Conservation (phyloP, 2,797 vertebrate species). For the Malurus splendens region DNA sequence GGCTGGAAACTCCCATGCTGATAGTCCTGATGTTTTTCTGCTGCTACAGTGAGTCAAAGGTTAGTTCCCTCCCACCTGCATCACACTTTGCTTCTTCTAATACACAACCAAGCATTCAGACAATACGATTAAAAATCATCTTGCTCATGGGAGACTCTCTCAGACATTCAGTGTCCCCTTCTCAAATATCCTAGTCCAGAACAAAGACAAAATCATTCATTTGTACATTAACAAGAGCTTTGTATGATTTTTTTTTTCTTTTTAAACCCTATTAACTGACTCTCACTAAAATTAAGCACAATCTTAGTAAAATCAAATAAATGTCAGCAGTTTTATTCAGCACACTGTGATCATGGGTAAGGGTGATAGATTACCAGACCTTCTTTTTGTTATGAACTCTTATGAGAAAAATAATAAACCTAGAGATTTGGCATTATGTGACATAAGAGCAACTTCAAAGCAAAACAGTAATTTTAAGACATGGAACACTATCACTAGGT, state of each 20-base stretch:
- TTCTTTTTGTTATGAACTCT: background rate
- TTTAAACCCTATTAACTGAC: background rate
- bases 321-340: background rate
- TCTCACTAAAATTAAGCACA: background rate
- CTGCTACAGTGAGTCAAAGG: constrained; percentile 29
- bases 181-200: constrained; percentile 5
- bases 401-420: background rate
- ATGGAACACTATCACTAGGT: background rate
- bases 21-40: constrained; percentile 29
- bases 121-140: constrained; percentile 16
- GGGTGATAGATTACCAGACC: background rate
- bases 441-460: background rate
- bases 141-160: constrained; percentile 17
- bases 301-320: background rate
- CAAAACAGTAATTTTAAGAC: constrained; percentile 4
- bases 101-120: constrained; percentile 25
- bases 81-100: constrained; percentile 9
- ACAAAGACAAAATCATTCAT: background rate
- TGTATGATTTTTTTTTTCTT: background rate
- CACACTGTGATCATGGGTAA: background rate
- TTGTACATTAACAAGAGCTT: background rate
- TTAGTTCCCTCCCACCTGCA: constrained; percentile 43
- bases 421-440: background rate
- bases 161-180: background rate
- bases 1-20: constrained; percentile 39